A percentile compares a stretch with the other conserved stretches of the same genome.
Evolutionary conservation across 2,888 invertebrate species (phyloP).

Genomic region (Mimas tiliae): DNA sequence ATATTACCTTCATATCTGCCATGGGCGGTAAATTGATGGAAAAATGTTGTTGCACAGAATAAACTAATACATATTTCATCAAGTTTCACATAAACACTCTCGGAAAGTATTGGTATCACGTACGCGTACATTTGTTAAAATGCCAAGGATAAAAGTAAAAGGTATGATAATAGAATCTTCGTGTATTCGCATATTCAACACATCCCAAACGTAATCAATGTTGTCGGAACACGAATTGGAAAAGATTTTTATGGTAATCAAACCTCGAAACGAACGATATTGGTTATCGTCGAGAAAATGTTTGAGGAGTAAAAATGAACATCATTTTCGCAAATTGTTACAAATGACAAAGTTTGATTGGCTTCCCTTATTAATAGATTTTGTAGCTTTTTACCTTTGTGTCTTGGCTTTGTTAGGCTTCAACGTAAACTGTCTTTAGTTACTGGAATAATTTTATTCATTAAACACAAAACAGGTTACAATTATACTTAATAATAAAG

Average conservation of each 20-base stretch:
- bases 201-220: background rate
- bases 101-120: constrained; percentile 4
- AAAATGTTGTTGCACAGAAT: constrained; percentile 64
- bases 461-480: too few species aligned
- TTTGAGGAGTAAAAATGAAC: background rate
- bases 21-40: constrained; percentile 66
- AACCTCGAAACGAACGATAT: background rate
- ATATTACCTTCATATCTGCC: constrained; percentile 70
- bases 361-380: background rate
- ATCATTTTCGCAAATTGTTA: background rate
- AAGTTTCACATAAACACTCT: constrained; percentile 46
- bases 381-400: background rate
- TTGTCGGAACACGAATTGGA: background rate
- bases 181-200: constrained; percentile 3
- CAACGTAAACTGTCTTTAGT: too few species aligned
- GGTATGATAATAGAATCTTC: constrained; percentile 4
- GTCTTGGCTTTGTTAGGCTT: too few species aligned
- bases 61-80: constrained; percentile 68
- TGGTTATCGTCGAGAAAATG: background rate
- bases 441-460: too few species aligned
- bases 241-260: constrained; percentile 5
- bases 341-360: background rate
- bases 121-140: constrained; percentile 18
- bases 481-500: too few species aligned
- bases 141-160: constrained; percentile 5